A percentile compares a stretch with the other conserved stretches of the same genome.
phyloP scores from a whole-genome alignment of 2,797 vertebrate species.

The Steatocranus sp. region DNA sequence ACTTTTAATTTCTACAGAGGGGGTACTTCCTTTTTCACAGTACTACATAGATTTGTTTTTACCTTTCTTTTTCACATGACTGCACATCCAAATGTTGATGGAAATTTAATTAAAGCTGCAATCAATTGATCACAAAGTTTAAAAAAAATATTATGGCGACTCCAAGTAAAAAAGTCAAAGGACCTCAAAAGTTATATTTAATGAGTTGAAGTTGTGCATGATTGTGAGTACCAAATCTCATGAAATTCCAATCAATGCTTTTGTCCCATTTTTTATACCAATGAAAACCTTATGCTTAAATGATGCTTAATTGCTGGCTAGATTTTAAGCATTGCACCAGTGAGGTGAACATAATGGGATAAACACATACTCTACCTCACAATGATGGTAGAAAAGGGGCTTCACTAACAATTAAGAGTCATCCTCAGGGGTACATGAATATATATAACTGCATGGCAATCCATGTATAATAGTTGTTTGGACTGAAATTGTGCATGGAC shows the following conservation, averaged over 20 bases:
- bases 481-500: neutral
- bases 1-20: neutral
- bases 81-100: neutral
- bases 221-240: neutral
- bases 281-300: neutral
- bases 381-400: neutral
- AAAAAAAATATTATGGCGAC: neutral
- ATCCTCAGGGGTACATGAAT: neutral
- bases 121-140: neutral
- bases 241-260: neutral
- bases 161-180: neutral
- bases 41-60: neutral
- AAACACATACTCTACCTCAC: neutral
- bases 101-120: neutral
- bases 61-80: neutral
- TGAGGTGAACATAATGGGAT: neutral
- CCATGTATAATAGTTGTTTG: neutral
- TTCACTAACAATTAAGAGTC: neutral
- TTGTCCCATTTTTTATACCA: neutral
- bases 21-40: neutral
- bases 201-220: neutral
- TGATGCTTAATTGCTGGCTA: neutral
- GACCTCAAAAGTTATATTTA: neutral
- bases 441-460: neutral
- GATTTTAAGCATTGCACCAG: neutral